A percentile compares a stretch with the other conserved stretches of the same genome.
Conservation (phyloP, 2,113 vertebrate genomes). For the Chinchilla lanigera region DNA sequence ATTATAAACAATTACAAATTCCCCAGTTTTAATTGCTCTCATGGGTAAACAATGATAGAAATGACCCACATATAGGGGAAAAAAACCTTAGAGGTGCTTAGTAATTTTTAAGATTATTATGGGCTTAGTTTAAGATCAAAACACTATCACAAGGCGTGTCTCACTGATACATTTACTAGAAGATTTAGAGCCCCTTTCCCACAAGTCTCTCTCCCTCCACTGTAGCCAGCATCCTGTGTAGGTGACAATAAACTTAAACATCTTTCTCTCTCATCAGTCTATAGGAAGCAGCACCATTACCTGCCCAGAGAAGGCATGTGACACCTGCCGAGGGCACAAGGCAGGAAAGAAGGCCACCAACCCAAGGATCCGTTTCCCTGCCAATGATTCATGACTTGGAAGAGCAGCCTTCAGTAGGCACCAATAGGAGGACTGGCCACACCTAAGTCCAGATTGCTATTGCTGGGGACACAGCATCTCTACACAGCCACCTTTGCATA, state of each 20-base stretch:
- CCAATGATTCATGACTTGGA: not conserved
- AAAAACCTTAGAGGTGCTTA: not conserved
- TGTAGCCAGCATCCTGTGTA: accelerated
- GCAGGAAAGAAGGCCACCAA: not conserved
- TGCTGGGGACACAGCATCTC: accelerated
- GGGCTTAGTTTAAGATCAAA: not conserved
- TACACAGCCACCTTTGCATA: not conserved
- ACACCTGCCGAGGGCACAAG: not conserved
- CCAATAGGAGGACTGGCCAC: not conserved
- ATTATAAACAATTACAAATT: not conserved
- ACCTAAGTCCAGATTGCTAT: not conserved
- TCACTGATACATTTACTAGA: not conserved
- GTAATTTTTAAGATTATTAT: not conserved
- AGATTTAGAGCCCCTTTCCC: not conserved
- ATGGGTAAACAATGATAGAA: not conserved
- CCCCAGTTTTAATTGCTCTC: not conserved
- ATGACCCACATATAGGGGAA: not conserved
- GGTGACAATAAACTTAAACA: accelerated
- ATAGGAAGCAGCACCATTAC: not conserved
- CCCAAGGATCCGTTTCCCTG: not conserved
- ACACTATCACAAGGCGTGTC: accelerated
- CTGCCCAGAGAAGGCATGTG: not conserved
- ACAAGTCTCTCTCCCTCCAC: not conserved
- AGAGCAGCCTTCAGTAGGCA: not conserved
- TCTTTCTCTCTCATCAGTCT: not conserved